Conservation (phyloP, 2,888 invertebrate species). For the Oscheius sp. region DNA sequence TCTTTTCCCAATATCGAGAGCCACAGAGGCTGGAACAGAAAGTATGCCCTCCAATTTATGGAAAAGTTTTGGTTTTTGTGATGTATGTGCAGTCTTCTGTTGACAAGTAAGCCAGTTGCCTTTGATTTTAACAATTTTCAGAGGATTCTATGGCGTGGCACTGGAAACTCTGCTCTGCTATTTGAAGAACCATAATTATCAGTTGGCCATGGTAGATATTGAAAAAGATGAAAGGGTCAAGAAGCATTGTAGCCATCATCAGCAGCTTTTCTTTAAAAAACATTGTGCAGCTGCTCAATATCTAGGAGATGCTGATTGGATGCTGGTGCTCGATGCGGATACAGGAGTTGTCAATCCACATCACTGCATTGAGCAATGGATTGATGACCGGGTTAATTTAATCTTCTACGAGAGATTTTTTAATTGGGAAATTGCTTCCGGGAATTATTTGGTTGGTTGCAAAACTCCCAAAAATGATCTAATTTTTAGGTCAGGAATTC, state of each 20-base stretch:
- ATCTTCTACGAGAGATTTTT: slow-evolving; percentile 72
- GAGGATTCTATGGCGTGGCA: slow-evolving; percentile 65
- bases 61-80: slow-evolving; percentile 60
- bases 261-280: slow-evolving; percentile 70
- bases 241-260: slow-evolving; percentile 56
- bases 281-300: slow-evolving; percentile 71
- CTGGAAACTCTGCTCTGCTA: slow-evolving; percentile 67
- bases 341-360: slow-evolving; percentile 71
- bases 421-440: slow-evolving; percentile 72
- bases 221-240: slow-evolving; percentile 60
- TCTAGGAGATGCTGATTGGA: slow-evolving; percentile 69
- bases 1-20: too few relatives aligned
- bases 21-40: neutral
- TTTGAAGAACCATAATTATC: slow-evolving; percentile 64
- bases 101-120: slow-evolving; percentile 41
- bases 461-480: too few relatives aligned
- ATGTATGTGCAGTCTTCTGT: slow-evolving; percentile 55
- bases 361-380: slow-evolving; percentile 72
- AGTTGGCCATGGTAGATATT: slow-evolving; percentile 63
- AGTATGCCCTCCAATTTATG: slow-evolving; percentile 55
- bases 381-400: slow-evolving; percentile 68
- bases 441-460: slow-evolving; percentile 66
- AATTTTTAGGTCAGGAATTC: slow-evolving; percentile 53
- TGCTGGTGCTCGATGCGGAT: slow-evolving; percentile 72
- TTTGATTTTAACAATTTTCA: neutral